Conservation (phyloP, 2,113 vertebrate genomes). For the Ailuropoda melanoleuca region DNA sequence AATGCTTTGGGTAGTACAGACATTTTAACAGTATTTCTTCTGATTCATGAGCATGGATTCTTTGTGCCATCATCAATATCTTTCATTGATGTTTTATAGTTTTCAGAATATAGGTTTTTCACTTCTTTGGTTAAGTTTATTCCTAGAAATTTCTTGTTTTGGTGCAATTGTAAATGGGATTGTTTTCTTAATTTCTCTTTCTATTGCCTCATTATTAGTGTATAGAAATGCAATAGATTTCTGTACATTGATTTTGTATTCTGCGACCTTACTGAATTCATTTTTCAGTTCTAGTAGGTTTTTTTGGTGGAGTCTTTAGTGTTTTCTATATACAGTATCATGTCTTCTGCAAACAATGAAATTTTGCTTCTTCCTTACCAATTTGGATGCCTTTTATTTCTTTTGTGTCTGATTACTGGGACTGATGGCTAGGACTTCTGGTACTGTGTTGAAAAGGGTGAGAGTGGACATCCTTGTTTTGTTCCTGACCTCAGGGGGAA, state of each 20-base stretch:
- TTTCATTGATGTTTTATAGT: background rate
- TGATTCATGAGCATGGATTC: too few species aligned
- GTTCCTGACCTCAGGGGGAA: background rate
- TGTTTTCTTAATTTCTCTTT: too few species aligned
- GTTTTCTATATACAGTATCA: background rate
- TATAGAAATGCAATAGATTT: background rate
- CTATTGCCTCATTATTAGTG: background rate
- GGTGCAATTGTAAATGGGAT: too few species aligned
- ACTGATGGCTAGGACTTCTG: background rate
- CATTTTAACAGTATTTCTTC: too few species aligned
- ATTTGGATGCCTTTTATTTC: background rate
- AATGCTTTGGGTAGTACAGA: too few species aligned
- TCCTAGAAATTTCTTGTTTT: background rate
- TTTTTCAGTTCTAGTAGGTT: background rate
- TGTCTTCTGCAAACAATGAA: background rate
- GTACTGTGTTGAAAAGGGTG: background rate
- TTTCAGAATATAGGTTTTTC: background rate
- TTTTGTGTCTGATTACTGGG: background rate
- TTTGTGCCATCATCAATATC: background rate
- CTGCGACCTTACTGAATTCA: background rate
- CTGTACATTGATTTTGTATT: background rate
- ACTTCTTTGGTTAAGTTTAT: background rate
- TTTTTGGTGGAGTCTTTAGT: background rate
- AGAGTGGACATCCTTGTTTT: background rate
- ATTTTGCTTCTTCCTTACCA: background rate